These are phyloP conservation scores for Stenoptilia bipunctidactyla DNA, from an alignment of 2,888 invertebrate species.

Conservation along the genomic window DNA sequence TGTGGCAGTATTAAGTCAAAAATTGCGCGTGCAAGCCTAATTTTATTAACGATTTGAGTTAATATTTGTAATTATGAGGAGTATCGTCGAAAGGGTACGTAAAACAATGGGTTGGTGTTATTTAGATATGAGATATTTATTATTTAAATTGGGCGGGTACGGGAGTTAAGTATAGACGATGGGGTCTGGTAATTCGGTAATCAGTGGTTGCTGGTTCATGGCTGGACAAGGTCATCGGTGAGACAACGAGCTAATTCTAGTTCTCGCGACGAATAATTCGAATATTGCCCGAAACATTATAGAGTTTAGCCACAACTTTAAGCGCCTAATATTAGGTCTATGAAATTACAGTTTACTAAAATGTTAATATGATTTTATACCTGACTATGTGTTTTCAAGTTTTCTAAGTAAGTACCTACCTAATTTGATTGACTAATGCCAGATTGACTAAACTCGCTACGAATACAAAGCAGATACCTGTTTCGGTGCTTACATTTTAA, in stretches of 20 bases:
- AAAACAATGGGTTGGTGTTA: slow-evolving; percentile 59
- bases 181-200: slow-evolving; percentile 63
- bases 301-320: too few species aligned
- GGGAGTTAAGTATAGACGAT: slow-evolving; percentile 61
- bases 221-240: slow-evolving; percentile 49
- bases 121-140: slow-evolving; percentile 66
- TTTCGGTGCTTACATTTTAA: too few species aligned
- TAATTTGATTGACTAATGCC: too few species aligned
- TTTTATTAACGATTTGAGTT: slow-evolving; percentile 63
- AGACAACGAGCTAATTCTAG: slow-evolving; percentile 33
- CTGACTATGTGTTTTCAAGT: too few species aligned
- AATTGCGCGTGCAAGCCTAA: slow-evolving; percentile 45
- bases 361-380: too few species aligned
- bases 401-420: too few species aligned
- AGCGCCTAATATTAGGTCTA: too few species aligned
- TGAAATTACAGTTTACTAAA: too few species aligned
- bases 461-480: too few species aligned
- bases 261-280: too few species aligned
- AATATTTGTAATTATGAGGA: slow-evolving; percentile 55
- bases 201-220: slow-evolving; percentile 51
- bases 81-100: slow-evolving; percentile 32
- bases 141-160: slow-evolving; percentile 55
- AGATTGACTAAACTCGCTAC: too few species aligned
- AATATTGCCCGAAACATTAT: too few species aligned
- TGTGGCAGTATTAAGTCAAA: slow-evolving; percentile 59